These are phyloP conservation scores for Scopus umbretta DNA, from an alignment of 2,113 vertebrate species.

Conservation along the genomic window DNA sequence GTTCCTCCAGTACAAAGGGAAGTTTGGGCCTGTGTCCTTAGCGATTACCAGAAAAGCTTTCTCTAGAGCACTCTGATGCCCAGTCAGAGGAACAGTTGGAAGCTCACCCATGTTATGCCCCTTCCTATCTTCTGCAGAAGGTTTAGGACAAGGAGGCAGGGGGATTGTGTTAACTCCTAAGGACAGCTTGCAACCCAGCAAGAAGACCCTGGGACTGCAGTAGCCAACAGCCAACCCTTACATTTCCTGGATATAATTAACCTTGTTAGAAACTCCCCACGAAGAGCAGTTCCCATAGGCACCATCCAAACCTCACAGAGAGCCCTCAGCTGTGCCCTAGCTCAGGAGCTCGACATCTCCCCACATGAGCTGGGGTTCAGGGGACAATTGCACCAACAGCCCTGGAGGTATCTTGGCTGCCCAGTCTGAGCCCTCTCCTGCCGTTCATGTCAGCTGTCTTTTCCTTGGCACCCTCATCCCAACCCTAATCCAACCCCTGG, in stretches of 20 bases:
- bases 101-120: not conserved
- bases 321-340: not conserved
- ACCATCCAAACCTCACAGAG: not conserved
- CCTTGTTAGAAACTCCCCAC: not conserved
- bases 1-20: not conserved
- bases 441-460: not conserved
- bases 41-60: not conserved
- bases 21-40: not conserved
- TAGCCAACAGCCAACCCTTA: not conserved
- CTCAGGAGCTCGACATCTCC: not conserved
- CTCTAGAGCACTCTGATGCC: not conserved
- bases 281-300: not conserved
- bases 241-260: not conserved
- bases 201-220: not conserved
- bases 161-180: not conserved
- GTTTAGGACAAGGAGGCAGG: not conserved
- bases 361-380: rapidly evolving
- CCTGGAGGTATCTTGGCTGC: not conserved
- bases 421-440: not conserved
- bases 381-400: not conserved
- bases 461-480: not conserved
- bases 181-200: not conserved
- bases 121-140: not conserved
- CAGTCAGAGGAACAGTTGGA: not conserved
- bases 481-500: not conserved